phyloP scores from a whole-genome alignment of 2,113 vertebrate genomes.

The Mystacornis crossleyi region DNA sequence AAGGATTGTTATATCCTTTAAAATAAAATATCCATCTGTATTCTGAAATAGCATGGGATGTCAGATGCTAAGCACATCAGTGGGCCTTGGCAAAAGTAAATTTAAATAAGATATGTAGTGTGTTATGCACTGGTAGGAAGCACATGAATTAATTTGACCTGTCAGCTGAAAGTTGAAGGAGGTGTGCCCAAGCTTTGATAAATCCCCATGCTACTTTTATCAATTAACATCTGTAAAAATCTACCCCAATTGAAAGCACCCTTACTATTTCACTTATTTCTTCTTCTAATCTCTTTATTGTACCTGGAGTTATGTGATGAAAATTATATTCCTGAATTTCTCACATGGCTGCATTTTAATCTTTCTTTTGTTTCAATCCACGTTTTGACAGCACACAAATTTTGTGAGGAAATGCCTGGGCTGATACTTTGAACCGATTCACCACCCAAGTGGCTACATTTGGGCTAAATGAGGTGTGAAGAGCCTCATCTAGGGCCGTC shows the following conservation, averaged over 20 bases:
- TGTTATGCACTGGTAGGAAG: constrained; percentile 27
- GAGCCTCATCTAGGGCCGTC: constrained; percentile 87
- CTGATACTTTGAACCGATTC: constrained; percentile 85
- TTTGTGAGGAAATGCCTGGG: constrained; percentile 84
- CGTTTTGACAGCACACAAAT: constrained; percentile 84
- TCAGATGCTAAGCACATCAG: constrained; percentile 46
- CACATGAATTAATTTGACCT: constrained; percentile 58
- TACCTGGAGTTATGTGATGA: constrained; percentile 3
- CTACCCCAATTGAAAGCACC: background rate
- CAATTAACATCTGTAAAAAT: constrained; percentile 66
- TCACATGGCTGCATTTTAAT: constrained; percentile 58
- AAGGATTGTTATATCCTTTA: constrained; percentile 11
- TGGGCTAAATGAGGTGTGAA: constrained; percentile 98
- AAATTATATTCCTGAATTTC: constrained; percentile 56
- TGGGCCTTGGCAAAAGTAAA: constrained; percentile 52
- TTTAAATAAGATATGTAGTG: constrained; percentile 75
- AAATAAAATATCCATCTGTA: constrained; percentile 37
- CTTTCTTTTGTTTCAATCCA: constrained; percentile 64
- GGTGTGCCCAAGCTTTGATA: constrained; percentile 21
- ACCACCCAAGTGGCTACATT: constrained; percentile 95
- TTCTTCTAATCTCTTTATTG: constrained; percentile 7
- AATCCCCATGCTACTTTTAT: constrained; percentile 44
- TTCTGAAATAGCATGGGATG: constrained; percentile 57
- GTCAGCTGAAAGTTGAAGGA: constrained; percentile 44
- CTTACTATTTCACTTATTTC: constrained; percentile 39